A percentile compares a stretch with the other conserved stretches of the same genome.
Evolutionary conservation across 2,113 vertebrate genomes (phyloP).

Genomic region (Colossoma macropomum): DNA sequence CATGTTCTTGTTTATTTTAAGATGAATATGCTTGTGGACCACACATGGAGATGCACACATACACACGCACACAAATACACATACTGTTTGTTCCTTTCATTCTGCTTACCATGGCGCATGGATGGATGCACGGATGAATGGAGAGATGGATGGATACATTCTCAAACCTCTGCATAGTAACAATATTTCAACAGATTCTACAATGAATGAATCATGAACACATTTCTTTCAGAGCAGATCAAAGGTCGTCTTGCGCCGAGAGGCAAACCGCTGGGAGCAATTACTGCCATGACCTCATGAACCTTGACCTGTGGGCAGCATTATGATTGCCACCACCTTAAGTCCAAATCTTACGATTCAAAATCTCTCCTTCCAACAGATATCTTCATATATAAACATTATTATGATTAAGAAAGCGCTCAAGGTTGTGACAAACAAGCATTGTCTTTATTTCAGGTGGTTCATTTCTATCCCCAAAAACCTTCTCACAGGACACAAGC

Average conservation of each 20-base stretch:
- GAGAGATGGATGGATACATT: neutral
- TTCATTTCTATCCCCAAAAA: no score
- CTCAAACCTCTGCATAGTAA: no score
- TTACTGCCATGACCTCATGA: slow-evolving; percentile 48
- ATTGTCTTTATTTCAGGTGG: no score
- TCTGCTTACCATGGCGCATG: neutral
- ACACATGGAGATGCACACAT: neutral
- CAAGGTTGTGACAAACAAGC: no score
- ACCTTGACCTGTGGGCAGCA: slow-evolving; percentile 38
- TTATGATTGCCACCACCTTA: slow-evolving; percentile 26
- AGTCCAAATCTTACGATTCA: slow-evolving; percentile 1
- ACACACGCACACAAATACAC: slow-evolving; percentile 6
- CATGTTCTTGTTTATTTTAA: neutral
- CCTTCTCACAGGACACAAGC: no score
- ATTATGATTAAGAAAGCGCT: neutral
- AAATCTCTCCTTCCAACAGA: slow-evolving; percentile 7
- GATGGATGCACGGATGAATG: neutral
- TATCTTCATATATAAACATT: slow-evolving; percentile 31
- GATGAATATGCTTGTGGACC: neutral
- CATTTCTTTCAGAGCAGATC: slow-evolving; percentile 29
- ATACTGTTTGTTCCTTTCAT: neutral
- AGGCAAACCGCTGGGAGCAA: slow-evolving; percentile 56
- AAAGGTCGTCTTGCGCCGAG: slow-evolving; percentile 47
- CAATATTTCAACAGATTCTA: neutral
- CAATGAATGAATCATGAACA: neutral